Percentiles rank a stretch among this genome's conserved stretches.
Conservation (phyloP, 2,888 invertebrate genomes). For the Mechanitis mazaeus region DNA sequence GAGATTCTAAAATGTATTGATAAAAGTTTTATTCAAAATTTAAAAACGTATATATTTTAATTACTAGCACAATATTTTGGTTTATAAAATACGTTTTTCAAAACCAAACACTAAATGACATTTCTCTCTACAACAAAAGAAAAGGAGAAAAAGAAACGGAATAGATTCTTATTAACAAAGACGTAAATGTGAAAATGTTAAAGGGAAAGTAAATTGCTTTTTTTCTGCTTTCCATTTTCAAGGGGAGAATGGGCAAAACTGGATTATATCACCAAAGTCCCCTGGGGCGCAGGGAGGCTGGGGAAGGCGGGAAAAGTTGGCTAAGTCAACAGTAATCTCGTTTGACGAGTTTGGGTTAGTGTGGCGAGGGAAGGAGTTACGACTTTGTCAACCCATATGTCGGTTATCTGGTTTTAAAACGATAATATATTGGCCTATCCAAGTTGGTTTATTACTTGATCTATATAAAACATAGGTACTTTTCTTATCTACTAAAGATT, state of each 20-base stretch:
- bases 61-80: too few relatives aligned
- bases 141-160: not conserved
- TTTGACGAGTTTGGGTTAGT: slow-evolving; percentile 44
- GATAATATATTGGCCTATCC: not conserved
- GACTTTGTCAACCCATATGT: slow-evolving; percentile 4
- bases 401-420: not conserved
- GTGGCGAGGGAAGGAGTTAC: slow-evolving; percentile 26
- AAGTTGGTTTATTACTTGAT: too few relatives aligned
- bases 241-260: slow-evolving; percentile 56
- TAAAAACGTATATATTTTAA: too few relatives aligned
- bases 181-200: slow-evolving; percentile 22
- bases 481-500: too few relatives aligned
- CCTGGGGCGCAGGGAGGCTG: slow-evolving; percentile 38
- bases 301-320: slow-evolving; percentile 45
- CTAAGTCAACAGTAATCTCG: slow-evolving; percentile 57
- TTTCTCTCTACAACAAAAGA: slow-evolving; percentile 1
- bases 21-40: too few relatives aligned
- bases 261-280: slow-evolving; percentile 59
- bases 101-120: slow-evolving; percentile 1
- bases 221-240: slow-evolving; percentile 47
- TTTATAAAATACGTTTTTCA: too few relatives aligned
- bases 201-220: slow-evolving; percentile 38
- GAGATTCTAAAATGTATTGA: not conserved
- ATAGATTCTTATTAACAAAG: slow-evolving; percentile 13
- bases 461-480: too few relatives aligned